Evolutionary conservation across 2,113 vertebrate genomes (phyloP).

Genomic region (Garra rufa): DNA sequence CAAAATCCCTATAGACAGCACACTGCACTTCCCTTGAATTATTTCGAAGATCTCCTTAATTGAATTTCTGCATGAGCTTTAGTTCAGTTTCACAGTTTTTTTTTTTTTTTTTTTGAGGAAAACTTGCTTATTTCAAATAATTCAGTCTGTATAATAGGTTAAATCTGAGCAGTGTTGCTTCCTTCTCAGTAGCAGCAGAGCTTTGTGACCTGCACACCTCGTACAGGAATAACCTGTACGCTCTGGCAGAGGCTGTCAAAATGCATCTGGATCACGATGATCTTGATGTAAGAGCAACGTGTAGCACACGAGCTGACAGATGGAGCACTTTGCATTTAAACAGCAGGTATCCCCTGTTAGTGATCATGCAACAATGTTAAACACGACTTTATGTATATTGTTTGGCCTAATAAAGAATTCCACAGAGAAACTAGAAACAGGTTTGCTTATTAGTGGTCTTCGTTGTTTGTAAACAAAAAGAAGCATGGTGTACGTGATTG

Average conservation of each 20-base stretch:
- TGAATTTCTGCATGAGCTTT: constrained; percentile 42
- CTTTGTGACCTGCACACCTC: constrained; percentile 22
- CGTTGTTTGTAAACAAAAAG: neutral
- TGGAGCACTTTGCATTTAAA: constrained; percentile 18
- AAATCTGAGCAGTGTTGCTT: neutral
- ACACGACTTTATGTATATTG: neutral
- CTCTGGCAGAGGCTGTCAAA: constrained; percentile 20
- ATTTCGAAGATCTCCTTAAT: constrained; percentile 41
- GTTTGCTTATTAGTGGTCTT: neutral
- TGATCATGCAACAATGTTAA: constrained; percentile 12
- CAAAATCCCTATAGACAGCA: constrained; percentile 5
- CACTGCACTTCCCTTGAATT: constrained; percentile 28
- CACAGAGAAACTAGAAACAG: neutral
- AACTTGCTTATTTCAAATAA: constrained; percentile 22
- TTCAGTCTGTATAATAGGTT: neutral
- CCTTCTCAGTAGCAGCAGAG: constrained; percentile 10
- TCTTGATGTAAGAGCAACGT: constrained; percentile 2
- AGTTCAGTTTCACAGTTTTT: constrained; percentile 24
- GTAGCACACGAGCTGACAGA: constrained; percentile 8
- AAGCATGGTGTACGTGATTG: neutral
- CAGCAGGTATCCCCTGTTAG: constrained; percentile 26
- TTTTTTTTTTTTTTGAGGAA: too few species aligned
- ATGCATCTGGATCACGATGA: constrained; percentile 29
- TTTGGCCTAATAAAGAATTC: constrained; percentile 8
- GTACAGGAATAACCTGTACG: constrained; percentile 19